phyloP scores from a whole-genome alignment of 2,888 invertebrate genomes.

The Lumbricus terrestris region DNA sequence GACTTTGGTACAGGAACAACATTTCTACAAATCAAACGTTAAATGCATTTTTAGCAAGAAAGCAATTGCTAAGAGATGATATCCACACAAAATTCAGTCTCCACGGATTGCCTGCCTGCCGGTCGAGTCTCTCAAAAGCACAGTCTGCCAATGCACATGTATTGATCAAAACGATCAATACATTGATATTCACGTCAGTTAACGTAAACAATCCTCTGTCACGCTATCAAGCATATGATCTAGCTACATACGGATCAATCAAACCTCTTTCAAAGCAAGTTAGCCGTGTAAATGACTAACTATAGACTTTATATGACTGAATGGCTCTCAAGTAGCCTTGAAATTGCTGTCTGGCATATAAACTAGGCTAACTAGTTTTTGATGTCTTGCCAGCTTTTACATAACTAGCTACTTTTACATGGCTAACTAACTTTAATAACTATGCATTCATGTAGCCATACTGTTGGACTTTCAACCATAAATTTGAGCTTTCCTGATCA shows the following conservation, averaged over 20 bases:
- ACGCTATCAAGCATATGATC: neutral
- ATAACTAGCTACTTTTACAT: neutral
- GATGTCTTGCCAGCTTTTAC: no score
- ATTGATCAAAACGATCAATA: neutral
- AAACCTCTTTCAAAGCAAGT: neutral
- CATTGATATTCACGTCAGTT: neutral
- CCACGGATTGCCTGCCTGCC: neutral
- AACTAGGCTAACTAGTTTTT: neutral
- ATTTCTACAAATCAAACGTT: neutral
- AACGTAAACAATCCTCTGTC: neutral
- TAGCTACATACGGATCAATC: neutral
- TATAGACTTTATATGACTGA: neutral
- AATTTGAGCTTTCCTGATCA: neutral
- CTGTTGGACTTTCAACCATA: neutral
- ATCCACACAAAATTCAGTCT: neutral
- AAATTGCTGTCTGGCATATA: neutral
- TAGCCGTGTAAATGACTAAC: neutral
- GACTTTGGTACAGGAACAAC: neutral
- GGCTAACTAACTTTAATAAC: neutral
- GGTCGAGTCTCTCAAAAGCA: neutral
- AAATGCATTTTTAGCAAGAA: neutral
- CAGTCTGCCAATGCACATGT: neutral
- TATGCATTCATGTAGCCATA: neutral
- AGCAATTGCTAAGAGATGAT: neutral
- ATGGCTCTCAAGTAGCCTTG: neutral